Evolutionary conservation across 2,113 vertebrate genomes (phyloP).

Genomic region (Semicossyphus pulcher): DNA sequence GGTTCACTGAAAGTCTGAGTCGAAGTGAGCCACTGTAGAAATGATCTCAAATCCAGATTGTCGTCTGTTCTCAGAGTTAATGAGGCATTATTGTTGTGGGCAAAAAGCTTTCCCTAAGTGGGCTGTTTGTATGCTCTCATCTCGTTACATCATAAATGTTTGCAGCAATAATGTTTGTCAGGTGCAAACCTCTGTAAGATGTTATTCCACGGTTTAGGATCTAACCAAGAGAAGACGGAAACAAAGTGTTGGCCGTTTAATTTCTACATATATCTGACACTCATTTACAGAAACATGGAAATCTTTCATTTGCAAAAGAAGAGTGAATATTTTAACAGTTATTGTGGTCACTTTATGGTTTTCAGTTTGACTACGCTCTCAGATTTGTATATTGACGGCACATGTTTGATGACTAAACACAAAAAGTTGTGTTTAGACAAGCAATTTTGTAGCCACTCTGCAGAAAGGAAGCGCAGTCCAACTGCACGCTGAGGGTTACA

Average conservation of each 20-base stretch:
- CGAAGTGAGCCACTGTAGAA: not conserved
- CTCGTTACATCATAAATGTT: not conserved
- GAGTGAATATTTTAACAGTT: slow-evolving; percentile 21
- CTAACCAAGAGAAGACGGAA: slow-evolving; percentile 6
- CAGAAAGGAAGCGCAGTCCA: slow-evolving; percentile 23
- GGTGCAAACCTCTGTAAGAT: not conserved
- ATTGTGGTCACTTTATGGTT: not conserved
- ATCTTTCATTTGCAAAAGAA: not conserved
- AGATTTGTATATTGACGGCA: not conserved
- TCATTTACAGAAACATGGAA: slow-evolving; percentile 50
- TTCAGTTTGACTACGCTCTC: slow-evolving; percentile 8
- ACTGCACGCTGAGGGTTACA: slow-evolving; percentile 9
- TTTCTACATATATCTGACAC: slow-evolving; percentile 55
- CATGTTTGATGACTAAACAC: slow-evolving; percentile 9
- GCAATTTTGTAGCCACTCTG: too few relatives aligned
- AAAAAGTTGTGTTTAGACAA: too few relatives aligned
- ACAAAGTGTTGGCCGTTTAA: slow-evolving; percentile 58
- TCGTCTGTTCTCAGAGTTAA: not conserved
- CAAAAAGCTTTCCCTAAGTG: not conserved
- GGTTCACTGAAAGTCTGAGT: not conserved
- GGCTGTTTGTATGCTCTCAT: not conserved
- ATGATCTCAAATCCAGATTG: slow-evolving; percentile 7
- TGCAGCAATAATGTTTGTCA: not conserved
- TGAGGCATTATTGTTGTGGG: not conserved
- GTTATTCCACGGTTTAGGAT: not conserved